Evolutionary conservation across 2,797 vertebrate species (phyloP).

Genomic region (Sebastolobus altivelis): DNA sequence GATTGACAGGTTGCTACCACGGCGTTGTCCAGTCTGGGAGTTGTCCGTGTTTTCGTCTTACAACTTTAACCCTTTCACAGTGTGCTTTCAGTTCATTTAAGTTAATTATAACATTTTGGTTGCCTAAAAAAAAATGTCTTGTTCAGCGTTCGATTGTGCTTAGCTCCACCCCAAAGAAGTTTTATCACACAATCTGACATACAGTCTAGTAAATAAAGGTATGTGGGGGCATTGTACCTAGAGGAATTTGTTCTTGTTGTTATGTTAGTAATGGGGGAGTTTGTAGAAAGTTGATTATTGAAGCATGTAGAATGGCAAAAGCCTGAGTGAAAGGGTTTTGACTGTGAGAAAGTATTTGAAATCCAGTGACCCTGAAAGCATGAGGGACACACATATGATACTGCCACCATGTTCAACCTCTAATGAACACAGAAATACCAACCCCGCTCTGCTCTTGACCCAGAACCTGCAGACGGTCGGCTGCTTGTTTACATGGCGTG

Average conservation of each 20-base stretch:
- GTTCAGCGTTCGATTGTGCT: too few species aligned
- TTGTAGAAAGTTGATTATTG: neutral
- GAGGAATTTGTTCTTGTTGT: neutral
- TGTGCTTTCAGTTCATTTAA: too few species aligned
- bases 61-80: too few species aligned
- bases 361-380: constrained; percentile 32
- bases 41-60: too few species aligned
- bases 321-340: neutral
- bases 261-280: neutral
- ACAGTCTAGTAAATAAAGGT: constrained; percentile 2
- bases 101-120: too few species aligned
- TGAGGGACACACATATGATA: constrained; percentile 25
- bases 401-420: constrained; percentile 9
- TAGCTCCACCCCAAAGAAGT: too few species aligned
- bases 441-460: constrained; percentile 50
- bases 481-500: constrained; percentile 73
- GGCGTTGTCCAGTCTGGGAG: too few species aligned
- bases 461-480: constrained; percentile 50
- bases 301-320: neutral
- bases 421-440: constrained; percentile 27
- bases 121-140: too few species aligned
- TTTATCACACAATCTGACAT: neutral
- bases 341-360: constrained; percentile 39
- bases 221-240: neutral
- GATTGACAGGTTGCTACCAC: too few species aligned